Evolutionary conservation across 2,113 vertebrate species (phyloP).

Genomic region (Engystomops pustulosus): DNA sequence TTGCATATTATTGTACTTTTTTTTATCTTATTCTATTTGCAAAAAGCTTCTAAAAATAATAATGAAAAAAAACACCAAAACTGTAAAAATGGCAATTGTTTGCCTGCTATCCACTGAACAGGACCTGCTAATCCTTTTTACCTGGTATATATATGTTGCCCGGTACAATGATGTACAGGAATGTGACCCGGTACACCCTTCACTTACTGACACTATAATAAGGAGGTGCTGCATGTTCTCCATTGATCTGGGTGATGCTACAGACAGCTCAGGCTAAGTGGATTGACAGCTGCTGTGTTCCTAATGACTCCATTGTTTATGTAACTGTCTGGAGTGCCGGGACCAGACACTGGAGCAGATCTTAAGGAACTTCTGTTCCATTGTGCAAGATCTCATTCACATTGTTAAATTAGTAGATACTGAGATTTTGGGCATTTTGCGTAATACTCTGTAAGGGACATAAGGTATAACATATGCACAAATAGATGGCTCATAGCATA

Average conservation of each 20-base stretch:
- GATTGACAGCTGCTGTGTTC: not conserved
- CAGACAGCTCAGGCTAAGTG: not conserved
- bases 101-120: too few species aligned
- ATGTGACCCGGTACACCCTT: not conserved
- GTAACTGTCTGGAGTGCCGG: constrained; percentile 9
- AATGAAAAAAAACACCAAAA: too few species aligned
- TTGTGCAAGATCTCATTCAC: not conserved
- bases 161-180: too few species aligned
- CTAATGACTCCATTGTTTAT: constrained; percentile 1
- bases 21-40: too few species aligned
- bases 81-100: too few species aligned
- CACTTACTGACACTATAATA: not conserved
- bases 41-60: too few species aligned
- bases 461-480: not conserved
- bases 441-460: not conserved
- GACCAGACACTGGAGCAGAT: not conserved
- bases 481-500: not conserved
- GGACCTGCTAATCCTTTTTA: too few species aligned
- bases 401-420: not conserved
- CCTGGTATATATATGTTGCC: too few species aligned
- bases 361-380: not conserved
- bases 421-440: not conserved
- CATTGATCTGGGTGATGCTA: not conserved
- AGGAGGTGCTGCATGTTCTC: not conserved
- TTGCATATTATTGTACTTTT: too few species aligned